Base-by-base conservation (phyloP, 2,113 vertebrate genomes). In the Empidonax alnorum region DNA sequence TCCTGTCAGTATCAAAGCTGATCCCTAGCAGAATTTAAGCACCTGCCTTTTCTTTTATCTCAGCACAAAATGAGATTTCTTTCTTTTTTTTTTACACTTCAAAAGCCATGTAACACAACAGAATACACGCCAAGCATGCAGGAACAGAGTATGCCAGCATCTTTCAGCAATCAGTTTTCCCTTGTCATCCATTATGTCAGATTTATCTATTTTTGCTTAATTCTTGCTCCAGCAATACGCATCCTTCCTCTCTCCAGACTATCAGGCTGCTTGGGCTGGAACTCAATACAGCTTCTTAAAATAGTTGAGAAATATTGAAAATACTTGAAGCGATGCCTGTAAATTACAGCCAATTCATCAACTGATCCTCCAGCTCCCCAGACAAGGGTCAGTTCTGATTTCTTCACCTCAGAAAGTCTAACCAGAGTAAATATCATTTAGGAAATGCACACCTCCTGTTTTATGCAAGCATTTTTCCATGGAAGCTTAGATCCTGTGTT, bases 151-250 rank as follows among this genome's bases (percentile, higher is more conserved):
- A 71, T 67, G 96, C 94, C 92, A 94, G 88, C 96, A 94, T 90
- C 93, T 92, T 90, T 88, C 96, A 94, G 94, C 91, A 92, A 90
- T 96, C 94, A 92, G 82, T 90, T 83, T 79, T 88, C 92, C 83
- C 92, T 69, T 95, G 96, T 91, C 90, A 93, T 87, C 95, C 85
- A 72, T 79, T 91, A 87, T 93, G 95, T 93, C 94, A 95, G 83
- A 93, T 94, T 93, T 80, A 92, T 91, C 93, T 94, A 87, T 84
- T 97, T 95, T 93, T 94, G 91, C 92, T 90, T 93, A 93, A 95
- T 95, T 94, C 86, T 56, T 74, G 76, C 84, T 89, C 90, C 87
- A 89, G 76, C 83, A 20, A 92, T 65, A 86, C 0, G 2, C 53
- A 87, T 87, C 72, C 86, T 80, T 91, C 89, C 89, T 87, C 87